These are phyloP conservation scores for Carcina quercana DNA, from an alignment of 2,888 invertebrate genomes.

Conservation along the genomic window DNA sequence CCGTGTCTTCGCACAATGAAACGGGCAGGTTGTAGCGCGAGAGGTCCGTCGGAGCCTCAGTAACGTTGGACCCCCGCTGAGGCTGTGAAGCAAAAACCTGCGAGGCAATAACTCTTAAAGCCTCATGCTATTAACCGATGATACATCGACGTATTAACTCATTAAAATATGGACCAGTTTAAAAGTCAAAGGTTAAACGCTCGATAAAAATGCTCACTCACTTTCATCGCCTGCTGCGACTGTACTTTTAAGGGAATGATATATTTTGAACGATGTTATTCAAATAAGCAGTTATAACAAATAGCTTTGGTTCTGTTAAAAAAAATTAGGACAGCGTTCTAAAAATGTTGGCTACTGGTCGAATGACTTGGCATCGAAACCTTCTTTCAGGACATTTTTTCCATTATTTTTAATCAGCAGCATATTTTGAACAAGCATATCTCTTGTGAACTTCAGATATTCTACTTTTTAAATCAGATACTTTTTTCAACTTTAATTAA, in stretches of 20 bases:
- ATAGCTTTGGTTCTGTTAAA: too few species aligned
- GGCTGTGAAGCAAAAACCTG: conserved; percentile 50
- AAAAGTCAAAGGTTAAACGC: conserved; percentile 60
- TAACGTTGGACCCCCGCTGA: conserved; percentile 48
- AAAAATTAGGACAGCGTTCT: too few species aligned
- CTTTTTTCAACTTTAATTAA: too few species aligned
- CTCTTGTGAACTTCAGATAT: too few species aligned
- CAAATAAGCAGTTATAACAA: too few species aligned
- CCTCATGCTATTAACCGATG: conserved; percentile 42
- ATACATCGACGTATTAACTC: conserved; percentile 67
- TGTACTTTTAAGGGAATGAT: background rate
- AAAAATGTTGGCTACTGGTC: too few species aligned
- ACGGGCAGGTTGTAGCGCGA: conserved; percentile 44
- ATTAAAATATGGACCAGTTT: conserved; percentile 64
- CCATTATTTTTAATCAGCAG: too few species aligned
- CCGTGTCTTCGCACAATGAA: conserved; percentile 31
- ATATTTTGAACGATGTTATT: too few species aligned
- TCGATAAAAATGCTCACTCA: conserved; percentile 51
- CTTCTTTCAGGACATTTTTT: too few species aligned
- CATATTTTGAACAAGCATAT: too few species aligned
- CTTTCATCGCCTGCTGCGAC: conserved; percentile 48
- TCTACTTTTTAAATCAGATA: too few species aligned
- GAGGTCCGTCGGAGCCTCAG: conserved; percentile 48
- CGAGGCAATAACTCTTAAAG: conserved; percentile 49
- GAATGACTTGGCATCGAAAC: too few species aligned